phyloP scores from a whole-genome alignment of 2,113 vertebrate genomes.

The Taxidea taxus region DNA sequence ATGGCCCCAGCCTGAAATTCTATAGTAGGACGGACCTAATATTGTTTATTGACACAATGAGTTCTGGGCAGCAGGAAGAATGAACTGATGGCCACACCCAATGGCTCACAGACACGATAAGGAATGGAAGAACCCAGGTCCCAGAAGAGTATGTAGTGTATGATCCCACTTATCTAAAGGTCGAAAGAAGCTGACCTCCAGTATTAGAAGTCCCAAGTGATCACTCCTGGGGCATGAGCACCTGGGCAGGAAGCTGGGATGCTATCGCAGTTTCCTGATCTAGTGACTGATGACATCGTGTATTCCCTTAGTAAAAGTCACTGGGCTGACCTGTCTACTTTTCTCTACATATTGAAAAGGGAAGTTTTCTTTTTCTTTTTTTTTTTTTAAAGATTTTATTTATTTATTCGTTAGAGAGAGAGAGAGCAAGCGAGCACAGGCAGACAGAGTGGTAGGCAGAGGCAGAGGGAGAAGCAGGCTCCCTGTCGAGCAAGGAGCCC shows the following conservation, averaged over 20 bases:
- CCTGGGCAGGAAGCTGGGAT: background rate
- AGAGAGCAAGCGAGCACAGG: too few species aligned
- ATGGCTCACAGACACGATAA: background rate
- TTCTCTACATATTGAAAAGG: background rate
- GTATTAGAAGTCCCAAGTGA: background rate
- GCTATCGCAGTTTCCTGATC: background rate
- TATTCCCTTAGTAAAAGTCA: background rate
- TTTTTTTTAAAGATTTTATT: too few species aligned
- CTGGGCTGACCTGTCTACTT: background rate
- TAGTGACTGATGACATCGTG: background rate
- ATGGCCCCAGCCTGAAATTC: background rate
- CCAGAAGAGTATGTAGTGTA: background rate
- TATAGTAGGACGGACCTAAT: background rate
- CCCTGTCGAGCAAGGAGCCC: too few species aligned
- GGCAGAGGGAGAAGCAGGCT: too few species aligned
- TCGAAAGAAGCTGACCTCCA: background rate
- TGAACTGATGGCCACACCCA: background rate
- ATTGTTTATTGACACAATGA: background rate
- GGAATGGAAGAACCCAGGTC: background rate
- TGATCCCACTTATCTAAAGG: background rate
- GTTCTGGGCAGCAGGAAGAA: background rate
- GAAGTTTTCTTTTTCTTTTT: too few species aligned
- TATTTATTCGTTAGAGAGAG: too few species aligned
- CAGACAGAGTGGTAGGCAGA: too few species aligned
- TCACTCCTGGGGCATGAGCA: background rate